A percentile compares a stretch with the other conserved stretches of the same genome.
Conservation (phyloP, 2,113 vertebrate genomes). For the Phrynosoma platyrhinos region DNA sequence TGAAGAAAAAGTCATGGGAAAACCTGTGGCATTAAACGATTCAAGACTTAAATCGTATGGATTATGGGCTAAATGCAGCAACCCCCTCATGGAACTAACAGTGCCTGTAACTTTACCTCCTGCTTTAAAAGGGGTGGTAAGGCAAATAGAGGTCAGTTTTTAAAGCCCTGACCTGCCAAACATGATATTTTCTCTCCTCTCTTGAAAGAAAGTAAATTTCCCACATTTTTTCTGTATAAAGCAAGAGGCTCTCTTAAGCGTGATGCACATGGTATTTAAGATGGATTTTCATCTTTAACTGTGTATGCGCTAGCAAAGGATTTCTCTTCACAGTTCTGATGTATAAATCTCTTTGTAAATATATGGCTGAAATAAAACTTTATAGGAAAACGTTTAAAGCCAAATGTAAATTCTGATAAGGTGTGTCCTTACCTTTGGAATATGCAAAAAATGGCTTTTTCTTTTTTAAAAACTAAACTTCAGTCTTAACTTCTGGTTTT, state of each 20-base stretch:
- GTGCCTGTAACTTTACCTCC: slow-evolving; percentile 70
- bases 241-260: slow-evolving; percentile 58
- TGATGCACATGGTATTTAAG: slow-evolving; percentile 64
- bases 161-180: slow-evolving; percentile 58
- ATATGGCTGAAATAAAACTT: slow-evolving; percentile 73
- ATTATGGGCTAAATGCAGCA: slow-evolving; percentile 33
- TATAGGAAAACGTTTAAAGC: slow-evolving; percentile 73
- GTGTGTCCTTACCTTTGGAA: slow-evolving; percentile 58
- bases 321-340: slow-evolving; percentile 54
- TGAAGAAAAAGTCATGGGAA: slow-evolving; percentile 64
- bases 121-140: slow-evolving; percentile 68
- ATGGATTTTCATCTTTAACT: slow-evolving; percentile 71
- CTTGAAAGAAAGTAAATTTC: slow-evolving; percentile 6
- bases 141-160: slow-evolving; percentile 56
- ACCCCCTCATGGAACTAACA: slow-evolving; percentile 56
- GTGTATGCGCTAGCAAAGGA: slow-evolving; percentile 57
- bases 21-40: slow-evolving; percentile 46
- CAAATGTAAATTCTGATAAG: slow-evolving; percentile 69
- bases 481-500: slow-evolving; percentile 48
- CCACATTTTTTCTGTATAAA: slow-evolving; percentile 55
- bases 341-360: slow-evolving; percentile 71
- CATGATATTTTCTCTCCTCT: slow-evolving; percentile 46
- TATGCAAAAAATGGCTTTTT: slow-evolving; percentile 53
- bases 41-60: slow-evolving; percentile 63
- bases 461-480: slow-evolving; percentile 40